A percentile compares a stretch with the other conserved stretches of the same genome.
Evolutionary conservation across 2,113 vertebrate species (phyloP).

Genomic region (Andinoacara biseriatus): DNA sequence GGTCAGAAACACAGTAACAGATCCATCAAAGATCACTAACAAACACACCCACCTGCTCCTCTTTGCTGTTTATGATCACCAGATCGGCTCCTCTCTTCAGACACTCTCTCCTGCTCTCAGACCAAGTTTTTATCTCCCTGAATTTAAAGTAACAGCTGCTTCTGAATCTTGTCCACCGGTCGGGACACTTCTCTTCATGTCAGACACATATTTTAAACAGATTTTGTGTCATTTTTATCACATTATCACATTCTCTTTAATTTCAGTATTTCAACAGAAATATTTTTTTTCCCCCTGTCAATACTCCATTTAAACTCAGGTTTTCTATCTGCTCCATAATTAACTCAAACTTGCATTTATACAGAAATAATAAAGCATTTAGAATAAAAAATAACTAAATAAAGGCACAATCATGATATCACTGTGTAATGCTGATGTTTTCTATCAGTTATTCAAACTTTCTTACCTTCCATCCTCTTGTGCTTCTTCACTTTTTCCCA

Average conservation of each 20-base stretch:
- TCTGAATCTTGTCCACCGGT: neutral
- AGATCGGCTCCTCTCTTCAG: neutral
- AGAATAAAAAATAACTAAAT: too few species aligned
- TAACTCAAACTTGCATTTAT: too few species aligned
- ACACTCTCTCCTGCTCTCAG: neutral
- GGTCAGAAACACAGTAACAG: neutral
- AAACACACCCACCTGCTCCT: constrained; percentile 25
- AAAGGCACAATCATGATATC: too few species aligned
- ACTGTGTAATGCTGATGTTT: neutral
- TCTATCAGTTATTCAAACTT: neutral
- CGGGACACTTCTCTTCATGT: constrained; percentile 13
- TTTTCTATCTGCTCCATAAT: too few species aligned
- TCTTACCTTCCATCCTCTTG: neutral
- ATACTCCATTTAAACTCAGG: too few species aligned
- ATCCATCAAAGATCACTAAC: too few species aligned
- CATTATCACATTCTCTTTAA: too few species aligned
- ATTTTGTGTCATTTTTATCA: too few species aligned
- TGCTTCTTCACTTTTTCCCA: neutral
- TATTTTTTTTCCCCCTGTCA: too few species aligned
- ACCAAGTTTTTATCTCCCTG: neutral
- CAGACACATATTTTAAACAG: neutral
- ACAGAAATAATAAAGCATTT: too few species aligned
- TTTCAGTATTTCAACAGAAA: too few species aligned
- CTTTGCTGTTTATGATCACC: neutral
- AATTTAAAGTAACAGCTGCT: constrained; percentile 9